These are phyloP conservation scores for Xenops minutus DNA, from an alignment of 2,797 vertebrate species.

Conservation along the genomic window DNA sequence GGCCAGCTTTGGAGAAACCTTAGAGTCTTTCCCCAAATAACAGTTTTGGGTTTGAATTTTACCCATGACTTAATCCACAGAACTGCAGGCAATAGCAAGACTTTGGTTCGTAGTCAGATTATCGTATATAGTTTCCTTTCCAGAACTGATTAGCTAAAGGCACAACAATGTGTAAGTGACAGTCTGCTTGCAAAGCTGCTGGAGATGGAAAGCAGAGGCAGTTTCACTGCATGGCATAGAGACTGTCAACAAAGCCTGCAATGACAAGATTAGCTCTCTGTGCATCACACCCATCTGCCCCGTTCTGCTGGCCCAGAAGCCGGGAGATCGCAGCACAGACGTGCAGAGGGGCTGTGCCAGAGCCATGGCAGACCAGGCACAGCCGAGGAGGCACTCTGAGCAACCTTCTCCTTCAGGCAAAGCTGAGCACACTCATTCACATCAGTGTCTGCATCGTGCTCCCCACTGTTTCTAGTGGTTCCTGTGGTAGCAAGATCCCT, in stretches of 20 bases:
- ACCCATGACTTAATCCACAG: not conserved
- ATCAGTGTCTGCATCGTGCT: accelerated
- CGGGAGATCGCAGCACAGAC: accelerated
- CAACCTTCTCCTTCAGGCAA: not conserved
- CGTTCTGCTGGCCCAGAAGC: not conserved
- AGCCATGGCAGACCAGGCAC: not conserved
- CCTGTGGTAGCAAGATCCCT: not conserved
- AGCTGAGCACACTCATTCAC: not conserved
- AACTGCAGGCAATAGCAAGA: not conserved
- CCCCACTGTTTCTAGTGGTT: accelerated
- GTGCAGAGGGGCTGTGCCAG: not conserved
- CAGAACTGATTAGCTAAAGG: not conserved
- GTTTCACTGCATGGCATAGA: not conserved
- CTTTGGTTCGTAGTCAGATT: not conserved
- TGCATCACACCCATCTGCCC: not conserved
- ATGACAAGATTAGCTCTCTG: not conserved
- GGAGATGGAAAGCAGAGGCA: not conserved
- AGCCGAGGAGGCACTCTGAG: accelerated
- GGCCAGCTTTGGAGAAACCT: not conserved
- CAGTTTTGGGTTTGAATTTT: not conserved
- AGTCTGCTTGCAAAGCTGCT: not conserved
- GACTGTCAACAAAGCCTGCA: not conserved
- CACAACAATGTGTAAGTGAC: accelerated
- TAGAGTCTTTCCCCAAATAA: not conserved
- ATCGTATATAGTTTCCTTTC: not conserved